Evolutionary conservation across 2,113 vertebrate species (phyloP).

Genomic region (Glareola pratincola): DNA sequence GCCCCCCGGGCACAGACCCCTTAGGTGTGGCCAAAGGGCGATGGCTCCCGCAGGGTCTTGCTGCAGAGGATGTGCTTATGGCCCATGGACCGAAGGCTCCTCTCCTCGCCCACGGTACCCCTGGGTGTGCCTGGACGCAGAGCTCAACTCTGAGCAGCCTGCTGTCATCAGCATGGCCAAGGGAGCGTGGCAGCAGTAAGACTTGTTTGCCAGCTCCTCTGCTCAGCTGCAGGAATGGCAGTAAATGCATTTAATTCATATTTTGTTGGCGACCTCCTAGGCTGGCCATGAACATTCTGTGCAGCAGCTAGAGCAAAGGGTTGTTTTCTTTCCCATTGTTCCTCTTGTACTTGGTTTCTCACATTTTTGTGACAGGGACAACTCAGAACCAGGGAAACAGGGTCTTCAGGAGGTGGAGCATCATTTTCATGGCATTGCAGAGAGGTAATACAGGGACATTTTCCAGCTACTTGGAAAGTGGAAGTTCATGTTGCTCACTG

Average conservation of each 20-base stretch:
- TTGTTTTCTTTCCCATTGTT: not conserved
- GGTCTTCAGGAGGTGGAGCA: not conserved
- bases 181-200: not conserved
- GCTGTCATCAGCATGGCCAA: not conserved
- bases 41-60: not conserved
- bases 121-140: not conserved
- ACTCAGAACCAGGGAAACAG: not conserved
- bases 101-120: rapidly evolving
- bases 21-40: not conserved
- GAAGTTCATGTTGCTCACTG: not conserved
- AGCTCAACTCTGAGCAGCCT: not conserved
- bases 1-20: not conserved
- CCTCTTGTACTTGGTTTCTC: not conserved
- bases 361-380: not conserved
- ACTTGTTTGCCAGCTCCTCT: not conserved
- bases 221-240: not conserved
- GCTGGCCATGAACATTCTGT: not conserved
- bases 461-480: not conserved
- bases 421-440: not conserved
- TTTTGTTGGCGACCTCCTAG: not conserved
- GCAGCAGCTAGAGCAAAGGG: not conserved
- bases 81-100: rapidly evolving
- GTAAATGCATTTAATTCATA: not conserved
- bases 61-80: not conserved
- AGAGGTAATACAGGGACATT: not conserved